Evolutionary conservation across 2,113 vertebrate species (phyloP), one percentile per base, ranked within the genome.

Genomic region (Hippocampus guttulatus): DNA sequence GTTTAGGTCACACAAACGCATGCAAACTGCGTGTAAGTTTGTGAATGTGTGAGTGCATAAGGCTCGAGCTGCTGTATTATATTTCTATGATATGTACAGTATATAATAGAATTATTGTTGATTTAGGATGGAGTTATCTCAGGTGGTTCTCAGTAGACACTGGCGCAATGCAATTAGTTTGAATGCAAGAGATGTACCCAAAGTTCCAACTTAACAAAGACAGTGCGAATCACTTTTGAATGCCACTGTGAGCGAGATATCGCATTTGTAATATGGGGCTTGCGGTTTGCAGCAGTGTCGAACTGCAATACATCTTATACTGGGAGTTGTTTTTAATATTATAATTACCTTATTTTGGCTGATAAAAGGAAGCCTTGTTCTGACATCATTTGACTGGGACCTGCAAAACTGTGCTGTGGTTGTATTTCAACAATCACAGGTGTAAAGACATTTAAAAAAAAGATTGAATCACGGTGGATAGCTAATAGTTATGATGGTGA

Each of bases 1-100:
- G 63, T 45, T 25, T 54, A 14, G 63, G 54, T 57, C 66, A 69
- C 52, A 45, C 20, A 67, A 40, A 30, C 40, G 61, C 40, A 30
- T 38, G 10, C 55, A 54, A 70, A 16, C 58, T 66, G 41, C 40
- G 0, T 20, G 49, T 38, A 2, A 61, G 30, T 40, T 21, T 54
- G 4, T 68, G 20, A 51, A 54, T 54, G 11, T 54, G 18, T 38
- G 16, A 33, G 49, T 21, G 23, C 49, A n/a, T 54, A 1, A 33
- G 20, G 43, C 33, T 38, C 10, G 43, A 14, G 30, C 10, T 12
- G 43, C 8, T 25, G 15, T 27, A 27, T 51, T 14, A 64, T 61
- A 16, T n/a, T 21, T 64, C 20, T 20, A 25, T 43, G 8, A 6
- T 27, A n/a, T 23, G 64, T 47, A 54, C 23, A 33, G 40, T 6